Conservation (phyloP, 2,113 vertebrate species). For the Oenanthe melanoleuca region DNA sequence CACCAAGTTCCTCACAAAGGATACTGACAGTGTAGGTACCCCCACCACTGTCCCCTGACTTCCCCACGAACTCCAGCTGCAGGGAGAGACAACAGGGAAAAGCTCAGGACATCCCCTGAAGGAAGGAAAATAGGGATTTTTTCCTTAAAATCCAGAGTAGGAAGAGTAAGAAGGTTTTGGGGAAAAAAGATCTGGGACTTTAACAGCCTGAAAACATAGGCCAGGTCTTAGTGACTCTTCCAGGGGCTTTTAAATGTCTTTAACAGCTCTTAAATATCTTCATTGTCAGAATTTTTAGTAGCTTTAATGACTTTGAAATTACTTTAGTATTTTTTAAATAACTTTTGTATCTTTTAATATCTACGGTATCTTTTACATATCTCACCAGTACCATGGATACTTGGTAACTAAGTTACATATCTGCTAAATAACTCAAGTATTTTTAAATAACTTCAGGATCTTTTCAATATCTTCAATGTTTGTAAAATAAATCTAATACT, state of each 20-base stretch:
- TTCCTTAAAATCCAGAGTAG: neutral
- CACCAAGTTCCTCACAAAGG: slow-evolving; percentile 49
- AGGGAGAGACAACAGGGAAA: neutral
- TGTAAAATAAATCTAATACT: neutral
- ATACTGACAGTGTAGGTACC: slow-evolving; percentile 96
- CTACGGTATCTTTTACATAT: accelerated
- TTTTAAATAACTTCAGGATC: neutral
- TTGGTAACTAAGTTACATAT: neutral
- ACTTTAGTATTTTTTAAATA: neutral
- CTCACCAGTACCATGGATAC: too few species aligned
- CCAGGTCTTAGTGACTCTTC: neutral
- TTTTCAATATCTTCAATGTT: neutral
- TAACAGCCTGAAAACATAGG: neutral
- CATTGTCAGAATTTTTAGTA: neutral
- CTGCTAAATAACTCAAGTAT: neutral
- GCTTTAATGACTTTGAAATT: neutral
- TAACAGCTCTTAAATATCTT: neutral
- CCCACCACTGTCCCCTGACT: slow-evolving; percentile 91
- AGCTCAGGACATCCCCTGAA: accelerated
- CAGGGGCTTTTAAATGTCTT: neutral
- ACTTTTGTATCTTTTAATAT: neutral
- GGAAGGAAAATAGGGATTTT: neutral
- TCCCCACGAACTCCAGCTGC: slow-evolving; percentile 93
- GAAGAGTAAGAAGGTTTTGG: neutral
- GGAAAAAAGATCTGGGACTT: neutral